A percentile compares a stretch with the other conserved stretches of the same genome.
Conservation (phyloP, 2,797 vertebrate genomes). For the Muscicapa comitata region DNA sequence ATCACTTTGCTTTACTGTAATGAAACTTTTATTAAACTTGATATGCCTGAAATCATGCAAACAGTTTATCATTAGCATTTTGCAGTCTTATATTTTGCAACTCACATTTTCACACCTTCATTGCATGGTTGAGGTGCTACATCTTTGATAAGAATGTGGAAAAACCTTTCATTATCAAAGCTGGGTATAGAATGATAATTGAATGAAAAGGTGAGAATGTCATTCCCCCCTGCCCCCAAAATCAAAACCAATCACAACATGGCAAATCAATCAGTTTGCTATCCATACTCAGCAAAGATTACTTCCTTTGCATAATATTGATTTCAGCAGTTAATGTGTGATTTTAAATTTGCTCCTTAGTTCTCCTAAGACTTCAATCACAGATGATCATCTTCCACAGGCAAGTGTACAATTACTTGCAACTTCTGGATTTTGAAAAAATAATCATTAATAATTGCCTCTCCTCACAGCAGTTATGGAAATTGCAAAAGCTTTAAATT, state of each 20-base stretch:
- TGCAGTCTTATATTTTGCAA: neutral
- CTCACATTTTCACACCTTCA: neutral
- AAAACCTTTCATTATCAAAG: neutral
- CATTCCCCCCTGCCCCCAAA: fast-evolving
- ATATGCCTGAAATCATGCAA: neutral
- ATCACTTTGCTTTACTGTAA: constrained; percentile 7
- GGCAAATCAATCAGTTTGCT: neutral
- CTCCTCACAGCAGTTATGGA: neutral
- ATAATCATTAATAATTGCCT: neutral
- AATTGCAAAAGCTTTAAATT: neutral
- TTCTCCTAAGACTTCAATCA: neutral
- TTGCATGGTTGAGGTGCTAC: neutral
- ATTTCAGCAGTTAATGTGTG: neutral
- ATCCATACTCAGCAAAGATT: neutral
- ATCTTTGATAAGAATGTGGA: neutral
- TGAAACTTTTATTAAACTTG: neutral
- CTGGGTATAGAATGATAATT: neutral
- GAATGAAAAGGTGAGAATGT: neutral
- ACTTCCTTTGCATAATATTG: neutral
- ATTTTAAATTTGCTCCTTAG: neutral
- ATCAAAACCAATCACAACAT: neutral
- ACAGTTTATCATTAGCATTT: neutral
- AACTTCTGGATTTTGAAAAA: neutral
- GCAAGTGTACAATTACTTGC: neutral
- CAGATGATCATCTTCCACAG: neutral